Base-by-base conservation (phyloP, 53 echinoderm and acorn worm species). In the Holothuria scabra region DNA sequence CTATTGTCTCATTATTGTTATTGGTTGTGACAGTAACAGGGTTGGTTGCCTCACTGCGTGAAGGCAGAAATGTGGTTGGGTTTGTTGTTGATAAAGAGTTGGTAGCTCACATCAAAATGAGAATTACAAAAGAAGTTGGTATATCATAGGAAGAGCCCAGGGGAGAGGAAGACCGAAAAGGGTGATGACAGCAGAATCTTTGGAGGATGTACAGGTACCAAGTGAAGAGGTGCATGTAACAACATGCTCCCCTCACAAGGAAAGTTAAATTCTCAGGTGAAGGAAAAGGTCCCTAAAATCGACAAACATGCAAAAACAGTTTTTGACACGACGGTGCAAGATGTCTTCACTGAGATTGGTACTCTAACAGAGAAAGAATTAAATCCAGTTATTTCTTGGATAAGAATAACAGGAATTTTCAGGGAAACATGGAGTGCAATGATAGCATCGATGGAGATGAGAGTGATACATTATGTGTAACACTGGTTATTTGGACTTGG, bases 401-500 rank as follows among this genome's bases (percentile, higher is more conserved):
- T 60, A 2, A 60, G 61, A 26, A 14, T 60, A 26, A 60, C 61
- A 60, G 61, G 16, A 23, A 23, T 60, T 20, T 60, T 60, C 61
- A 26, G 26, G 61, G 61, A 60, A 60, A 7, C 61, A 7, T 60
- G 61, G 7, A 26, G 22, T 23, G 61, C 12, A 14, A 60, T 60
- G 61, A 60, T 60, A 60, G 61, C 18, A 26, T 60, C 18, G 8
- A 60, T 60, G 61, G 61, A 60, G 61, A 20, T 60, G 61, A 60
- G 61, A 5, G 22, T 26, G 18, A 60, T 26, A 41, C 41, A 41
- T 41, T 41, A 41, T 41, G 41, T 41, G 10, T 2, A 41, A 5
- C 6, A 41, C 35, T 35, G 35, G 35, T 35, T 35, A 3, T 35
- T 35, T 35, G 35, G 6, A 35, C 35, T 35, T 35, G 35, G 35